phyloP scores from a whole-genome alignment of 2,797 vertebrate genomes.

The Hybognathus amarus region DNA sequence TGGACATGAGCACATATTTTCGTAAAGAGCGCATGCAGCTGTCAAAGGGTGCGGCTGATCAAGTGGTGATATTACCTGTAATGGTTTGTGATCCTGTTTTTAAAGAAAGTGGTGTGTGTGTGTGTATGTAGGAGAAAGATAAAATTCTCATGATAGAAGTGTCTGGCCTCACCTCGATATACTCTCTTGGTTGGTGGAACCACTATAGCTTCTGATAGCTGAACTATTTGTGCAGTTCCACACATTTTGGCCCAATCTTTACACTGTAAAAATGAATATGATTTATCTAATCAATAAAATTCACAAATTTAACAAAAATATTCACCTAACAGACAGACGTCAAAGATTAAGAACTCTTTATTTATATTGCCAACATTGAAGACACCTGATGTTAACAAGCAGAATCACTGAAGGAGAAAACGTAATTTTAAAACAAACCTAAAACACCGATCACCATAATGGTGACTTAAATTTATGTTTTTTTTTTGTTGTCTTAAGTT shows the following conservation, averaged over 20 bases:
- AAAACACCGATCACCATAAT: too few relatives aligned
- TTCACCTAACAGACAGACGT: too few relatives aligned
- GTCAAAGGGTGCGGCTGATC: slow-evolving; percentile 35
- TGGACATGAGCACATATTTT: background rate
- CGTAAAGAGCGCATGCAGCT: slow-evolving; percentile 1
- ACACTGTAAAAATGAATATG: too few relatives aligned
- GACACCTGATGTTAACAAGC: too few relatives aligned
- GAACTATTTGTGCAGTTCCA: slow-evolving; percentile 30
- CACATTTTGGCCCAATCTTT: slow-evolving; percentile 20
- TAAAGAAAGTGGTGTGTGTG: slow-evolving; percentile 9
- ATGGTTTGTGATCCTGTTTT: slow-evolving; percentile 46
- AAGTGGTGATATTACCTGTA: slow-evolving; percentile 53
- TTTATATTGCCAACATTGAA: too few relatives aligned
- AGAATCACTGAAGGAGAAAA: too few relatives aligned
- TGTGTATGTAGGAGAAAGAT: slow-evolving; percentile 24
- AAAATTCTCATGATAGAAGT: slow-evolving; percentile 17
- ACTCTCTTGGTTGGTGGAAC: slow-evolving; percentile 33
- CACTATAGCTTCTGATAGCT: slow-evolving; percentile 40
- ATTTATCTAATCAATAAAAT: too few relatives aligned
- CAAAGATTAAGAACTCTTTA: too few relatives aligned
- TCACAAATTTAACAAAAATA: too few relatives aligned
- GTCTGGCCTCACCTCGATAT: slow-evolving; percentile 22
- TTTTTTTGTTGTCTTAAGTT: too few relatives aligned
- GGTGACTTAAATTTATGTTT: too few relatives aligned
- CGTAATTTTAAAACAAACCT: too few relatives aligned